Evolutionary conservation across 2,888 invertebrate genomes (phyloP), one percentile per base, ranked within the genome.

Genomic region (Melanostoma mellinum): DNA sequence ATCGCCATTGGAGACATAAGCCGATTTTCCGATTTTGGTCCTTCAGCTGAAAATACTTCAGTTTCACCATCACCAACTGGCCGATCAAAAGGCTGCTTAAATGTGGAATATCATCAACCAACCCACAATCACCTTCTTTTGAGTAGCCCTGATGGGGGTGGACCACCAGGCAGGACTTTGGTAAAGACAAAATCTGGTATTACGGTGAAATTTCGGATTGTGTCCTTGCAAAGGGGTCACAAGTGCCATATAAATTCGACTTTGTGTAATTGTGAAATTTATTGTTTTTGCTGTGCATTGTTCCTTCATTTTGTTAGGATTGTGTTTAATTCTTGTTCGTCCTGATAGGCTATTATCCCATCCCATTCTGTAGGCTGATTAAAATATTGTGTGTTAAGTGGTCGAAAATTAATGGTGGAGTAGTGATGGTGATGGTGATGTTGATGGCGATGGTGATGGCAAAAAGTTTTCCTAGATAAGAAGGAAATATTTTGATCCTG

Each of bases 161-260:
- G n/a, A 30, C 32, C 50, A 60, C 33, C 63, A 50, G 56, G 36
- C 52, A 67, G 74, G 74, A 55, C 67, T 68, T 82, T 63, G 58
- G 63, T 33, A 32, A 73, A 63, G 68, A 68, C 74, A 74, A 84
- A 84, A 79, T 75, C 79, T 79, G 74, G 84, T 79, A 79, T 75
- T 79, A 79, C 48, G 69, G 82, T 65, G 53, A 68, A 69, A 74
- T 61, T 78, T 75, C 65, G 79, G 84, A 84, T 84, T 79, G 74
- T 74, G 75, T 65, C 58, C 79, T 61, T 84, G 79, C 79, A 69
- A 88, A 88, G 87, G 90, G 90, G 89, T 90, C 89, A 89, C 88
- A 88, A 88, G 88, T 86, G 86, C 86, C 86, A 87, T 87, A 90
- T 89, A 89, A 90, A 90, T 90, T 88, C 88, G 89, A 88, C 89